Evolutionary conservation across 1,140 invertebrate genomes (phyloP).

Genomic region (Plectus sambesii): DNA sequence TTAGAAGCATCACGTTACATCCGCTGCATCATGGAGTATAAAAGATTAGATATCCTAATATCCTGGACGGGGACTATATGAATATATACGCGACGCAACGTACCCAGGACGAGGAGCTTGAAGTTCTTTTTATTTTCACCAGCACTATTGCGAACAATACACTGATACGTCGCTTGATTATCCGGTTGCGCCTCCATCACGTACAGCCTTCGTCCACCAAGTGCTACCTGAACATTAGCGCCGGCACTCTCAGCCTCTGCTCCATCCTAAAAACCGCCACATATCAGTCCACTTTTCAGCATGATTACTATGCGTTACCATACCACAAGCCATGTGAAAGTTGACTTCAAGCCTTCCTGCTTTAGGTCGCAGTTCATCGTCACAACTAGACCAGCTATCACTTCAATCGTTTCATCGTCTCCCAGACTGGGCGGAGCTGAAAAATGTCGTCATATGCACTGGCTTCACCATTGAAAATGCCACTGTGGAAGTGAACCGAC

Average conservation of each 20-base stretch:
- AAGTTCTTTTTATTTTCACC: constrained; percentile 16
- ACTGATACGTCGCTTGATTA: constrained; percentile 21
- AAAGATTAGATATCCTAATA: background rate
- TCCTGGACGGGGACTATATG: background rate
- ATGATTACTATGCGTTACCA: too few species aligned
- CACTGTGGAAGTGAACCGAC: too few species aligned
- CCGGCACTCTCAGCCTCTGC: constrained; percentile 13
- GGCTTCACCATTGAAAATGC: too few species aligned
- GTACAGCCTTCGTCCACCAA: constrained; percentile 17
- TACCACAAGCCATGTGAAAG: constrained; percentile 36
- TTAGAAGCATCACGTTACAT: background rate
- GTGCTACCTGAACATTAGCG: constrained; percentile 27
- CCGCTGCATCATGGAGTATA: background rate
- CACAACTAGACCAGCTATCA: constrained; percentile 24
- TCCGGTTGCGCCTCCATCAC: constrained; percentile 19
- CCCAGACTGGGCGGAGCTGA: constrained; percentile 30
- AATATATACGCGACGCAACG: constrained; percentile 1
- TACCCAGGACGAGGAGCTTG: constrained; percentile 12
- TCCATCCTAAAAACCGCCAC: background rate
- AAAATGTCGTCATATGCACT: constrained; percentile 11
- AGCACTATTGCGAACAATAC: constrained; percentile 18
- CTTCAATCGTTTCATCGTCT: constrained; percentile 24
- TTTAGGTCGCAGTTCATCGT: constrained; percentile 34
- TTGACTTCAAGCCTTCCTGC: constrained; percentile 28
- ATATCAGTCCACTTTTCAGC: too few species aligned